These are phyloP conservation scores for Alexandromys oeconomus DNA, from an alignment of 2,797 vertebrate genomes.

Conservation along the genomic window DNA sequence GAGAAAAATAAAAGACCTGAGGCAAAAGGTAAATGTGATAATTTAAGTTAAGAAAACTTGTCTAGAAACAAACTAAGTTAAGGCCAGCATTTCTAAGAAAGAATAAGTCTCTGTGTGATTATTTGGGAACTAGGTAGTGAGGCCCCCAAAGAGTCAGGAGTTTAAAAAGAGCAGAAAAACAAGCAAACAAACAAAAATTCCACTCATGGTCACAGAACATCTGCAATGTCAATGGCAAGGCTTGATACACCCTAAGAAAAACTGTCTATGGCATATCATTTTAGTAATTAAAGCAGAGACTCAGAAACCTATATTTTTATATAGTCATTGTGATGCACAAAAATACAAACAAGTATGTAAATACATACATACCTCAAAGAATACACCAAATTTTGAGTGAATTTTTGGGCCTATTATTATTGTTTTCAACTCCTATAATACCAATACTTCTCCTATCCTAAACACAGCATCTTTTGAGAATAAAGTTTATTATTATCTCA, in stretches of 20 bases:
- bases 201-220: not conserved
- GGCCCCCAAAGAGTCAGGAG: no score
- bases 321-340: not conserved
- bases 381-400: not conserved
- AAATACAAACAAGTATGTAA: not conserved
- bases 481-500: not conserved
- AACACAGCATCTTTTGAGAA: not conserved
- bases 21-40: no score
- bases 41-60: no score
- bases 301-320: not conserved
- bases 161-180: no score
- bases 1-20: no score
- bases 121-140: no score
- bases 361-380: not conserved
- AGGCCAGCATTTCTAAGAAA: no score
- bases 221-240: not conserved
- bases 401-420: not conserved
- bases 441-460: not conserved
- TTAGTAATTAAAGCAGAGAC: not conserved
- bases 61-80: no score
- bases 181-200: no score
- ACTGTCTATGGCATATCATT: not conserved
- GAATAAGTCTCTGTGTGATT: no score
- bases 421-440: not conserved
- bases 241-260: not conserved